These are phyloP conservation scores for Leucopsar rothschildi DNA, from an alignment of 2,113 vertebrate species.

Conservation along the genomic window DNA sequence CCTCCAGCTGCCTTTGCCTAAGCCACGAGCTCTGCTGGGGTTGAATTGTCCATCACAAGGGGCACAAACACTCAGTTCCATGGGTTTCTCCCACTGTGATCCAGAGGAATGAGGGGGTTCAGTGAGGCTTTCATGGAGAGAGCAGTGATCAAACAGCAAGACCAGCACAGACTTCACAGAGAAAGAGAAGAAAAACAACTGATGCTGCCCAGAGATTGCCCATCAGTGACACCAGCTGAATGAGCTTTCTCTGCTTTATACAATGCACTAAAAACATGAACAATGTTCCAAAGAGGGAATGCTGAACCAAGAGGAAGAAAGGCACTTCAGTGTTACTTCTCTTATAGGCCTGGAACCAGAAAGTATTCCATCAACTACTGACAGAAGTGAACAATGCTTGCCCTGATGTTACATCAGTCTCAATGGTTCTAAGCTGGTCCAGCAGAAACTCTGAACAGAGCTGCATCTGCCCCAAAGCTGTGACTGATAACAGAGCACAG, in stretches of 20 bases:
- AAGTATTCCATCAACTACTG: background rate
- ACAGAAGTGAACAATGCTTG: background rate
- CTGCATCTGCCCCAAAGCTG: background rate
- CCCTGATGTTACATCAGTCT: no score
- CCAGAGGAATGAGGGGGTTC: background rate
- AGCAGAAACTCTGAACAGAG: background rate
- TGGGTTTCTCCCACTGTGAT: background rate
- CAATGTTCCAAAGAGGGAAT: background rate
- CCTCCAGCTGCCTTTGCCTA: background rate
- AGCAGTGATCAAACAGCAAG: background rate
- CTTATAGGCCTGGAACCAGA: background rate
- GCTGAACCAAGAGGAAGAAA: background rate
- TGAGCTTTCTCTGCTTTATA: background rate
- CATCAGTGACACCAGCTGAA: background rate
- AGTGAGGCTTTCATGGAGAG: background rate
- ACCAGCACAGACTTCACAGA: background rate
- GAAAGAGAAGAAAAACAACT: background rate
- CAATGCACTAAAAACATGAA: background rate
- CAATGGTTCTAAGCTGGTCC: background rate
- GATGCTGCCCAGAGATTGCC: background rate
- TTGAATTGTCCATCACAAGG: background rate
- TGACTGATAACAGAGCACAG: accelerated
- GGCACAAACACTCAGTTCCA: background rate
- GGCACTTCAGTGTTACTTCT: background rate
- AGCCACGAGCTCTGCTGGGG: background rate